These are phyloP conservation scores for Stichopus horrens DNA, from an alignment of 53 echinoderm and acorn worm genomes.

Conservation along the genomic window DNA sequence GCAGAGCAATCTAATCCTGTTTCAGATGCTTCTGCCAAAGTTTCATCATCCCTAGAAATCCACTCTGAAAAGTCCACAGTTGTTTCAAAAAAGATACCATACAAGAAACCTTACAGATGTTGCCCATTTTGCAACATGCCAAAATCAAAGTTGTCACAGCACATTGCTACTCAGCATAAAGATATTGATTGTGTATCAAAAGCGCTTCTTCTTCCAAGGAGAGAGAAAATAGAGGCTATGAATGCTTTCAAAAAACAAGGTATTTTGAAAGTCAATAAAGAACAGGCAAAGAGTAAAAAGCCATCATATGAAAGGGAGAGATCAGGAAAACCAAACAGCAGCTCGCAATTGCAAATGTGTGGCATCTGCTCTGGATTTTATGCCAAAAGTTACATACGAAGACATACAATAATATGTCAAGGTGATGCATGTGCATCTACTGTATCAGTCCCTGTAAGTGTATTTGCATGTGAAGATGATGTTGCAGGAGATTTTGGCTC, in stretches of 20 bases:
- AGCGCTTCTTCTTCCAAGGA: slow-evolving; percentile 12
- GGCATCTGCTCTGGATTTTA: slow-evolving; percentile 22
- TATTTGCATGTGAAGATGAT: neutral
- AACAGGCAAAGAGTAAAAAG: slow-evolving; percentile 1
- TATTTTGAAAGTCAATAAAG: slow-evolving; percentile 13
- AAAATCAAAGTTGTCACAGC: slow-evolving; percentile 36
- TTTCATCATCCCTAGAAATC: no score
- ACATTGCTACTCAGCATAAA: slow-evolving; percentile 21
- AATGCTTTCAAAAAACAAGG: slow-evolving; percentile 26
- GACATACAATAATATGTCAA: slow-evolving; percentile 3
- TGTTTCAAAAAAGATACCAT: neutral
- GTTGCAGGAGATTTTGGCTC: neutral
- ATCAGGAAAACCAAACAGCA: neutral
- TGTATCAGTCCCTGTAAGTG: neutral
- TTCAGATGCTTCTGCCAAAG: no score
- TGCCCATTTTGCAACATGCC: slow-evolving; percentile 23
- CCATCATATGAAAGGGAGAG: slow-evolving; percentile 26
- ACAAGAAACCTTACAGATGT: slow-evolving; percentile 29
- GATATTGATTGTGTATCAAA: slow-evolving; percentile 9
- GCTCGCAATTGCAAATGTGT: slow-evolving; percentile 10
- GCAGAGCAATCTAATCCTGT: no score
- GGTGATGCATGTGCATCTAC: neutral
- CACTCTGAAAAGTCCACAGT: no score
- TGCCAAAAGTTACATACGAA: slow-evolving; percentile 11
- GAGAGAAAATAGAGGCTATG: neutral